Evolutionary conservation across 2,113 vertebrate species (phyloP), one percentile per base, ranked within the genome.

Genomic region (Pygoscelis antarcticus): DNA sequence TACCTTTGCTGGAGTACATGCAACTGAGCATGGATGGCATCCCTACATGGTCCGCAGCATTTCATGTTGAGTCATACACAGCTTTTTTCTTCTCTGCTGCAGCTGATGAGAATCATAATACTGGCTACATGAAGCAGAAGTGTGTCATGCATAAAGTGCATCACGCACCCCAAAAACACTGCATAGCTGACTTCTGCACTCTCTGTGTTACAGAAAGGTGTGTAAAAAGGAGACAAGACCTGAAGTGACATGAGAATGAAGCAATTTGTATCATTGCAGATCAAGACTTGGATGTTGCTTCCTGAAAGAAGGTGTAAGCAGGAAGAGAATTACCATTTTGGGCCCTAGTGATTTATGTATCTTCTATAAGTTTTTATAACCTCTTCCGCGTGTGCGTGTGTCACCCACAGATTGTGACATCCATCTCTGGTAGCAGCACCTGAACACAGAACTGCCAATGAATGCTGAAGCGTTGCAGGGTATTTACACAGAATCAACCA

Each of bases 351-450:
- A n/a, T 83, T 47, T 61, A 46, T 19, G 19, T 25, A 25, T 13
- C 3, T 57, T 58, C 25, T 46, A 2, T 23, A 51, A 15, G 10
- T 44, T 90, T 65, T 80, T 30, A 15, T n/a, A 47, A 42, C 1
- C 27, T 40, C 32, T 86, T 83, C 10, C 8, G 3, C 78, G 6
- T 51, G n/a, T 54, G 20, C 10, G 5, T 10, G 14, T 46, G 25
- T 58, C 36, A 75, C 21, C 6, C 38, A 60, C 7, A 51, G 22
- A 7, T 2, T 75, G 13, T 7, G 22, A 66, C 13, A 38, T 7
- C 25, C 0, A 0, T 21, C 38, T 58, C 46, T 83, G 2, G 2
- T 21, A 54, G 49, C 25, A 36, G 16, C 17, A 64, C 7, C n/a
- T 38, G 52, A 51, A 75, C 8, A 3, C 52, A 71, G 55, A 95